These are phyloP conservation scores for Brachionus rotundiformis DNA, from an alignment of 1,140 invertebrate species.

Conservation along the genomic window DNA sequence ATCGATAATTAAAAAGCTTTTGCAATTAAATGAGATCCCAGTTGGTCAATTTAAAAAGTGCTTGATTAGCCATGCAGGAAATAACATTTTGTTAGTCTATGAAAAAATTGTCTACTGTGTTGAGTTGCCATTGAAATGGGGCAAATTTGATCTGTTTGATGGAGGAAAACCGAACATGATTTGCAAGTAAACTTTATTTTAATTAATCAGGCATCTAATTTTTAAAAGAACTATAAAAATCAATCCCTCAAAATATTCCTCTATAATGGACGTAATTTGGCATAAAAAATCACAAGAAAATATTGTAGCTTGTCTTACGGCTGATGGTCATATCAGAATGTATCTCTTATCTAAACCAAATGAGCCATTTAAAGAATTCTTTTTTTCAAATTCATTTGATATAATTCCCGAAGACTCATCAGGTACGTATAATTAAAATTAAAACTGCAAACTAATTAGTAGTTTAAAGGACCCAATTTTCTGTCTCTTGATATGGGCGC, in stretches of 20 bases:
- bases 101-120: constrained; percentile 28
- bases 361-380: background rate
- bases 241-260: background rate
- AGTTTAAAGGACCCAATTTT: background rate
- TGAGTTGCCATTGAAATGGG: constrained; percentile 28
- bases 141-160: constrained; percentile 10
- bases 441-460: no score
- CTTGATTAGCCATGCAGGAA: background rate
- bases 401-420: background rate
- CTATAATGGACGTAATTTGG: constrained; percentile 11
- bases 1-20: background rate
- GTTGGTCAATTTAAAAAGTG: constrained; percentile 7
- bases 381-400: background rate
- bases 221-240: constrained; percentile 14
- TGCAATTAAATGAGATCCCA: background rate
- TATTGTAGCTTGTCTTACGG: background rate
- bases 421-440: background rate
- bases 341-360: background rate
- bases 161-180: background rate
- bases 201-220: background rate
- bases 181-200: background rate
- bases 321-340: background rate
- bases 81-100: constrained; percentile 13
- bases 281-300: background rate
- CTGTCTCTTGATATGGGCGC: background rate